Percentiles rank a stretch among this genome's conserved stretches.
Conservation (phyloP, 1,140 invertebrate species). For the Mamestra configurata region DNA sequence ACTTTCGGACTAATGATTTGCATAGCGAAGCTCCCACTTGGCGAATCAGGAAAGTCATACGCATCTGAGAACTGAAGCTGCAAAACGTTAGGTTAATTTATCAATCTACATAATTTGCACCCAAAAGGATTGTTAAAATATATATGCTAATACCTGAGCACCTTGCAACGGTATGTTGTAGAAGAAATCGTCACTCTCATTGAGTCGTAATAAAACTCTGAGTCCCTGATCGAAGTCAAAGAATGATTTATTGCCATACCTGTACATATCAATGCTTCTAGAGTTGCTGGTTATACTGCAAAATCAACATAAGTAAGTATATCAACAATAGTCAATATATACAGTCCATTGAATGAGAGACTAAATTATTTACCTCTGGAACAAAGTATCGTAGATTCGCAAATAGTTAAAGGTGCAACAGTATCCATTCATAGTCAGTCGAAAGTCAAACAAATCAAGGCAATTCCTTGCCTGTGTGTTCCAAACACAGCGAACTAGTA, state of each 20-base stretch:
- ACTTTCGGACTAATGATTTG: conserved; percentile 79
- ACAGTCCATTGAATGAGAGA: background rate
- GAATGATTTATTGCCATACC: conserved; percentile 79
- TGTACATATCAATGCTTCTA: conserved; percentile 76
- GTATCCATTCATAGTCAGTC: conserved; percentile 88
- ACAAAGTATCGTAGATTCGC: conserved; percentile 72
- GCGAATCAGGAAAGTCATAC: conserved; percentile 84
- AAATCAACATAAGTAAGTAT: background rate
- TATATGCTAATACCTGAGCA: conserved; percentile 68
- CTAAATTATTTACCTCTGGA: conserved; percentile 69
- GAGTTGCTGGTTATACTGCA: conserved; percentile 10
- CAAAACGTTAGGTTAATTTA: conserved; percentile 49
- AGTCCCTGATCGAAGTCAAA: conserved; percentile 82
- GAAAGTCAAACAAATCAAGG: conserved; percentile 85
- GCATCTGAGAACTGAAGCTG: conserved; percentile 85
- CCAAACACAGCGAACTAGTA: conserved; percentile 88
- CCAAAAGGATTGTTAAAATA: background rate
- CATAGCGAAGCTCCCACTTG: conserved; percentile 84
- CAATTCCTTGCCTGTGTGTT: conserved; percentile 86
- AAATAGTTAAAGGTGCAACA: conserved; percentile 90
- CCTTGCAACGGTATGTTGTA: conserved; percentile 78
- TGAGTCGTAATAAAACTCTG: conserved; percentile 73
- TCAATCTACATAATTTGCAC: background rate
- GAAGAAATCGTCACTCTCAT: conserved; percentile 80
- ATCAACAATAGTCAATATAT: background rate